These are phyloP conservation scores for Acrobeloides nanus DNA, from an alignment of 2,888 invertebrate genomes.

Conservation along the genomic window DNA sequence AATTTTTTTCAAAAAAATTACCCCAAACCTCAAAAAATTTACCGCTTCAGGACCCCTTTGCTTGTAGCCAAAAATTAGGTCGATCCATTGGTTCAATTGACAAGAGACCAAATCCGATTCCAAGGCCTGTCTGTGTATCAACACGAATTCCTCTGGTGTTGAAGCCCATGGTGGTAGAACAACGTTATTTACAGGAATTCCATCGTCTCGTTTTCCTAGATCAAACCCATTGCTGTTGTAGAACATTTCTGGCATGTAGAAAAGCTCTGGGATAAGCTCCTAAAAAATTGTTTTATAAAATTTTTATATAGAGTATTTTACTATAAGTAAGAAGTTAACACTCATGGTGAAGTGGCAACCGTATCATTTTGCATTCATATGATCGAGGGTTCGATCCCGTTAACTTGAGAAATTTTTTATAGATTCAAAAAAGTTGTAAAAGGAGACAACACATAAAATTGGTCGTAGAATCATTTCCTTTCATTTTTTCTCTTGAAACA, in stretches of 20 bases:
- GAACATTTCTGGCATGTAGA: constrained; percentile 97
- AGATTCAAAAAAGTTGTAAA: too few species aligned
- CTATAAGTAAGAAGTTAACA: too few species aligned
- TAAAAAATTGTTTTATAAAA: too few species aligned
- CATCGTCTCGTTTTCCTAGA: constrained; percentile 80
- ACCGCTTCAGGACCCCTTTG: constrained; percentile 70
- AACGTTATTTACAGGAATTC: constrained; percentile 62
- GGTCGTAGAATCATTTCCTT: too few species aligned
- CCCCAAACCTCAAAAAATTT: too few species aligned
- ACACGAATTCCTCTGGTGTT: constrained; percentile 91
- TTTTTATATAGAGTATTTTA: background rate
- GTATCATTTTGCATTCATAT: too few species aligned
- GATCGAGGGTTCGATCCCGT: too few species aligned
- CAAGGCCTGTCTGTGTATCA: constrained; percentile 94
- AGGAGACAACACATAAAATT: too few species aligned
- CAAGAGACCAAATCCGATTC: constrained; percentile 99
- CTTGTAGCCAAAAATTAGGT: constrained; percentile 97
- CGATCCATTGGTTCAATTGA: constrained; percentile 99
- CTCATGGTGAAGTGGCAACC: too few species aligned
- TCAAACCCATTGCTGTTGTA: constrained; percentile 77
- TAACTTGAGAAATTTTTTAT: too few species aligned
- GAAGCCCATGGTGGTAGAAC: constrained; percentile 91
- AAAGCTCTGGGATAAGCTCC: constrained; percentile 96
- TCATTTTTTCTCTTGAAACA: too few species aligned
- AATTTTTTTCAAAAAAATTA: constrained; percentile 1